A percentile compares a stretch with the other conserved stretches of the same genome.
These are phyloP conservation scores for Penaeus japonicus DNA, from an alignment of 1,140 invertebrate genomes.

Conservation along the genomic window DNA sequence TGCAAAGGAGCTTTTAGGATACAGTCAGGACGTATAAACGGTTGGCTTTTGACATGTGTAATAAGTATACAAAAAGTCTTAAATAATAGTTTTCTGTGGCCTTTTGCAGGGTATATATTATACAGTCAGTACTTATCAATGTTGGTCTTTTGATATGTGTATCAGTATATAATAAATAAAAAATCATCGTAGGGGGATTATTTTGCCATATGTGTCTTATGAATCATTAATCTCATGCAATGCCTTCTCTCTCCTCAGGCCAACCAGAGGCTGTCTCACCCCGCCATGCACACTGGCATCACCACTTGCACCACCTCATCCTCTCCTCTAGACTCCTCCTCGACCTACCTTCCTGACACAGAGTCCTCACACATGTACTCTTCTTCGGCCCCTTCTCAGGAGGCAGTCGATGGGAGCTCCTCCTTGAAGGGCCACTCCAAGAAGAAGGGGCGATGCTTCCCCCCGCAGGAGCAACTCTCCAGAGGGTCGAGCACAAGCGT, in stretches of 20 bases:
- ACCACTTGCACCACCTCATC: neutral
- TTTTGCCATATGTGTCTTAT: neutral
- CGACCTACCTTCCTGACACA: too few species aligned
- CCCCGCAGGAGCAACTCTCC: neutral
- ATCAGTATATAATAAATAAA: too few species aligned
- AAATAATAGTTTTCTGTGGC: too few species aligned
- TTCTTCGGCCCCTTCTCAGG: neutral
- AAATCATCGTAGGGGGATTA: too few species aligned
- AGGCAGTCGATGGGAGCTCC: too few species aligned
- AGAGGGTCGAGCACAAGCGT: neutral
- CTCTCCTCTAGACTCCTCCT: neutral
- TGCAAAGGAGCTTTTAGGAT: too few species aligned
- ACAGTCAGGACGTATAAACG: too few species aligned
- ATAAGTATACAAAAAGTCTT: too few species aligned
- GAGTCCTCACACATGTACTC: neutral
- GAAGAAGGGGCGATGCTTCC: neutral
- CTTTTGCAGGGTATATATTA: too few species aligned
- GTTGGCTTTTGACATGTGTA: too few species aligned
- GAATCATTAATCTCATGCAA: neutral
- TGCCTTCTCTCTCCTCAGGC: neutral
- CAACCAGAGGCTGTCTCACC: neutral
- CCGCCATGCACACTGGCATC: neutral
- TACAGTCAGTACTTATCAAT: too few species aligned
- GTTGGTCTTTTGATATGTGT: too few species aligned
- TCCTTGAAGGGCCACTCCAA: neutral